These are phyloP conservation scores for Anticlea derivata DNA, from an alignment of 2,888 invertebrate species.

Conservation along the genomic window DNA sequence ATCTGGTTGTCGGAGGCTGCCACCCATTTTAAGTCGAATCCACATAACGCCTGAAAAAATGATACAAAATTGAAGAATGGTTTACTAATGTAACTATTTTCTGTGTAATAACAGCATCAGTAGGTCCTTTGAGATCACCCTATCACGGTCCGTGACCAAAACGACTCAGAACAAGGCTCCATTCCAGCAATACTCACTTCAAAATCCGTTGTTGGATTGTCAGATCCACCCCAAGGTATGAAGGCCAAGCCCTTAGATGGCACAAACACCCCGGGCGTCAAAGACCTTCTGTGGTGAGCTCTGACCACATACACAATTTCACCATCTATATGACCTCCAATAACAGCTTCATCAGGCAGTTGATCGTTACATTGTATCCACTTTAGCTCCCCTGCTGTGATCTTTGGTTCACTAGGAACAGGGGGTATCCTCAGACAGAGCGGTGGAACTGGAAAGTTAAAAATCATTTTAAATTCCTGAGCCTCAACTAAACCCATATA, in stretches of 20 bases:
- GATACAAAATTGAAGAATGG: no score
- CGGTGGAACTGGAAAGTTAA: slow-evolving; percentile 46
- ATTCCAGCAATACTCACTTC: slow-evolving; percentile 86
- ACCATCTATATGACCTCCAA: slow-evolving; percentile 85
- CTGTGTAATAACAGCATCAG: no score
- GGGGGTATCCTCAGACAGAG: slow-evolving; percentile 30
- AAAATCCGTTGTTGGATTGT: slow-evolving; percentile 87
- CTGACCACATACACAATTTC: slow-evolving; percentile 87
- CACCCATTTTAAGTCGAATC: slow-evolving; percentile 15
- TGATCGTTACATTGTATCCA: slow-evolving; percentile 87
- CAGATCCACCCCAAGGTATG: slow-evolving; percentile 90
- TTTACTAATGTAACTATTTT: no score
- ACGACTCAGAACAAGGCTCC: no score
- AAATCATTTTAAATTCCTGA: not conserved
- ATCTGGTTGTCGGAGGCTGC: not conserved
- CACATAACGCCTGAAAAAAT: slow-evolving; percentile 25
- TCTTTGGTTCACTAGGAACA: slow-evolving; percentile 12
- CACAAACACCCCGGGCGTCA: slow-evolving; percentile 91
- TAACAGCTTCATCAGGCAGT: slow-evolving; percentile 88
- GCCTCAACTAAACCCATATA: no score
- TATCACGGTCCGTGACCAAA: no score
- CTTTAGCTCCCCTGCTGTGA: slow-evolving; percentile 72
- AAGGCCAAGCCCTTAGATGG: slow-evolving; percentile 88
- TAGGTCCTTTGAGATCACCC: no score
- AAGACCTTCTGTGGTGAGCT: slow-evolving; percentile 87